Base-by-base conservation (phyloP, 2,113 vertebrate genomes). In the Ivindomyrus marchei region DNA sequence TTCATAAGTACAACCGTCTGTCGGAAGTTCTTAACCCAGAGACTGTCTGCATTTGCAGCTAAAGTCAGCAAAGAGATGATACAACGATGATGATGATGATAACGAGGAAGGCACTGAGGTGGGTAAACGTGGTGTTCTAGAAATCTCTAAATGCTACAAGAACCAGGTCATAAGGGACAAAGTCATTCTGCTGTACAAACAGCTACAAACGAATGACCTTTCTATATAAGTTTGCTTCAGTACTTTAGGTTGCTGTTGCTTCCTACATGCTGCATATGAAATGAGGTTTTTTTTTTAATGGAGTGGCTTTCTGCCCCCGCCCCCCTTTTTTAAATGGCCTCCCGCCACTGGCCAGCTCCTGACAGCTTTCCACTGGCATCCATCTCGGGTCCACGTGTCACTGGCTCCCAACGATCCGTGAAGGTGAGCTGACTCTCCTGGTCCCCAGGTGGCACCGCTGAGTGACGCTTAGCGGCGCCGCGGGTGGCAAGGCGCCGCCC, bases 351-450 rank as follows among this genome's bases (percentile, higher is more conserved):
- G 46, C 46, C 46, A 10, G 21, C 21, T 74, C 46, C 4, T 21
- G 19, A 24, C 39, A 46, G 88, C 31, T 88, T 27, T 47, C 21
- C 27, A 46, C 36, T 62, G 4, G 87, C 19, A 88, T 27, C 39
- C n/a, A 42, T 47, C 45, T 17, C 4, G 58, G 62, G 45, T 27
- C 39, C 5, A 49, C 27, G 88, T 88, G 58, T 74, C 46, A 77
- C n/a, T 88, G 87, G 58, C 87, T 27, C 42, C 42, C 58, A 88
- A 88, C 47, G 13, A 49, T 88, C 88, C n/a, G 62, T 88, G 88
- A 77, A 88, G 88, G 66, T 66, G 88, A 27, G 9, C 56, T 45
- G 39, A 3, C 88, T 24, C 46, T n/a, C 45, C 19, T 17, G 3
- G 36, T 66, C 58, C 62, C 88, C 88, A 13, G 62, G 42, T 45